These are phyloP conservation scores for Odontocerum albicorne DNA, from an alignment of 2,888 invertebrate species.

Conservation along the genomic window DNA sequence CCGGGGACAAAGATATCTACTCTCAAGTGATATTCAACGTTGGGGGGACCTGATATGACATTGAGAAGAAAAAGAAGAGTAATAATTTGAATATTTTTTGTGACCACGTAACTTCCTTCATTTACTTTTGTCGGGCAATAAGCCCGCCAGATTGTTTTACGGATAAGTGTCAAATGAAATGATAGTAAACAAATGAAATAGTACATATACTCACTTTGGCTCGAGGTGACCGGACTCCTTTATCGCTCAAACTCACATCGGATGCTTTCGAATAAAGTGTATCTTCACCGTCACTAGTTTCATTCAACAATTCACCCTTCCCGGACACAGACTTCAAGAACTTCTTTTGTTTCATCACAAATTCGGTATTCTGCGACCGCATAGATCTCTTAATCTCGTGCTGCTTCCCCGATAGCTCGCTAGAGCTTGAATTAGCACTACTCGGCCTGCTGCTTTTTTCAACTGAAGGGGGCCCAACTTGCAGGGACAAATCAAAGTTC, in stretches of 20 bases:
- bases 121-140: too few relatives aligned
- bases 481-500: conserved; percentile 52
- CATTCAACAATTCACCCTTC: conserved; percentile 28
- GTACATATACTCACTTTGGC: background rate
- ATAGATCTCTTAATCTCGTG: conserved; percentile 49
- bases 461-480: conserved; percentile 48
- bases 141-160: too few relatives aligned
- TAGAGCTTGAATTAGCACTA: conserved; percentile 48
- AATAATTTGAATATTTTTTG: too few relatives aligned
- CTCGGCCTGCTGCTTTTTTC: conserved; percentile 46
- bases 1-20: too few relatives aligned
- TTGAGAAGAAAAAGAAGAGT: too few relatives aligned
- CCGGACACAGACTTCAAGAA: conserved; percentile 60
- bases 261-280: too few relatives aligned
- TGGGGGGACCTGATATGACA: too few relatives aligned
- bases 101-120: too few relatives aligned
- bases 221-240: background rate
- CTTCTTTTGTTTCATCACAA: conserved; percentile 62
- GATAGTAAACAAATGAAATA: too few relatives aligned
- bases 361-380: conserved; percentile 66
- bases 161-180: too few relatives aligned
- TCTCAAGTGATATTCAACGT: too few relatives aligned
- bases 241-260: background rate
- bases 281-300: background rate
- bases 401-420: conserved; percentile 48